Evolutionary conservation across 2,113 vertebrate genomes (phyloP).

Genomic region (Pseudopodoces humilis): DNA sequence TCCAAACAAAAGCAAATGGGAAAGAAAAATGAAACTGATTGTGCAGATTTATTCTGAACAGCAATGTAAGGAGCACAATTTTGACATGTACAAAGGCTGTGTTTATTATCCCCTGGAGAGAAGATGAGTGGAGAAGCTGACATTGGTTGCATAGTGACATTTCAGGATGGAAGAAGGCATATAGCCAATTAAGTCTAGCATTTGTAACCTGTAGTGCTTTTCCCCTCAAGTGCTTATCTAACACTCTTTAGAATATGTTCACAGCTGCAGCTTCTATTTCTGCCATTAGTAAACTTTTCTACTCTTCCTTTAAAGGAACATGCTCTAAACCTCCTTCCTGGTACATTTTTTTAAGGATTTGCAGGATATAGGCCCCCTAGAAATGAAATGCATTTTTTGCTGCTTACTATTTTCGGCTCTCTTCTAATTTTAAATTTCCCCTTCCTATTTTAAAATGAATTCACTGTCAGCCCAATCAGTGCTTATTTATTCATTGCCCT

Average conservation of each 20-base stretch:
- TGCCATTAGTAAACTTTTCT: conserved; percentile 53
- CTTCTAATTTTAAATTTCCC: not conserved
- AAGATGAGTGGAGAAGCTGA: conserved; percentile 54
- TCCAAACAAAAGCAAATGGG: not conserved
- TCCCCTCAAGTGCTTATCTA: conserved; percentile 65
- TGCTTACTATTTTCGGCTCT: not conserved
- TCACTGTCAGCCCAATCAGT: not conserved
- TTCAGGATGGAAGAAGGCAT: conserved; percentile 56
- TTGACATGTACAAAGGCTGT: conserved; percentile 50
- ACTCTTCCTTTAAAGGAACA: conserved; percentile 39
- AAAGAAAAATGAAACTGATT: not conserved
- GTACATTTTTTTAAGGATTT: not conserved
- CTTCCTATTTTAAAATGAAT: not conserved
- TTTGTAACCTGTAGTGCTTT: conserved; percentile 66
- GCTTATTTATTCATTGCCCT: not conserved
- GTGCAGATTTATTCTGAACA: conserved; percentile 23
- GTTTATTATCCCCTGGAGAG: conserved; percentile 56
- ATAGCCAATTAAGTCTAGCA: conserved; percentile 60
- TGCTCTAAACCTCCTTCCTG: conserved; percentile 32
- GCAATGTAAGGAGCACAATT: conserved; percentile 23
- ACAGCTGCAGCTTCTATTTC: conserved; percentile 66
- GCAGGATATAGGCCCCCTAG: not conserved
- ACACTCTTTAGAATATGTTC: conserved; percentile 60
- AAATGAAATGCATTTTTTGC: not conserved
- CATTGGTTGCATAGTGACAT: conserved; percentile 57